Percentiles rank a stretch among this genome's conserved stretches.
Evolutionary conservation across 2,888 invertebrate genomes (phyloP).

Genomic region (Heliothis peltigera): DNA sequence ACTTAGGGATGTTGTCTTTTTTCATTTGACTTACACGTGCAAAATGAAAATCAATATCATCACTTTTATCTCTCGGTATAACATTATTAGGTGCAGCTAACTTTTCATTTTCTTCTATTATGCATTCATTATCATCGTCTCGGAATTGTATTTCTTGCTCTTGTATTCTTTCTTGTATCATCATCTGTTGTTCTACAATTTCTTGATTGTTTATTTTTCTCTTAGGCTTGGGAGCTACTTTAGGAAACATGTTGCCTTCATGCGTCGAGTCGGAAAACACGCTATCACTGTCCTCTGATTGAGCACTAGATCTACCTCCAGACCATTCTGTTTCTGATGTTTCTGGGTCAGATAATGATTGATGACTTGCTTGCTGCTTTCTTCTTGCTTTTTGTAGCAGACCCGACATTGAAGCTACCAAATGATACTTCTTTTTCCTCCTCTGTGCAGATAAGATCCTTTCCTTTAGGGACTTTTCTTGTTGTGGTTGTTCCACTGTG

Average conservation of each 20-base stretch:
- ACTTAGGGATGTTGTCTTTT: conserved; percentile 84
- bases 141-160: conserved; percentile 82
- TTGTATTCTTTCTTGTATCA: conserved; percentile 83
- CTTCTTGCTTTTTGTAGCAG: conserved; percentile 95
- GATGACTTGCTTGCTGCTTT: conserved; percentile 90
- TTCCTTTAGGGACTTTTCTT: conserved; percentile 86
- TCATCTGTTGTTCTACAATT: conserved; percentile 86
- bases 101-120: conserved; percentile 81
- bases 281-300: conserved; percentile 94
- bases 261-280: conserved; percentile 92
- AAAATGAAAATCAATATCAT: conserved; percentile 88
- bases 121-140: conserved; percentile 76
- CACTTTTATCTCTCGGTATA: conserved; percentile 85
- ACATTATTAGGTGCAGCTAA: conserved; percentile 63
- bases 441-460: conserved; percentile 85
- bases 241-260: conserved; percentile 91
- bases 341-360: conserved; percentile 94
- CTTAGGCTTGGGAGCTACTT: conserved; percentile 87
- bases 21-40: conserved; percentile 89
- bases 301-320: conserved; percentile 91
- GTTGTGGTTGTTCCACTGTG: conserved; percentile 86
- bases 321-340: conserved; percentile 93
- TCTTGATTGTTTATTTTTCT: conserved; percentile 87
- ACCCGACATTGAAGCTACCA: conserved; percentile 96
- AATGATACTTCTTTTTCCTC: conserved; percentile 94